Evolutionary conservation across 2,113 vertebrate genomes (phyloP).

Genomic region (Pantherophis guttatus): DNA sequence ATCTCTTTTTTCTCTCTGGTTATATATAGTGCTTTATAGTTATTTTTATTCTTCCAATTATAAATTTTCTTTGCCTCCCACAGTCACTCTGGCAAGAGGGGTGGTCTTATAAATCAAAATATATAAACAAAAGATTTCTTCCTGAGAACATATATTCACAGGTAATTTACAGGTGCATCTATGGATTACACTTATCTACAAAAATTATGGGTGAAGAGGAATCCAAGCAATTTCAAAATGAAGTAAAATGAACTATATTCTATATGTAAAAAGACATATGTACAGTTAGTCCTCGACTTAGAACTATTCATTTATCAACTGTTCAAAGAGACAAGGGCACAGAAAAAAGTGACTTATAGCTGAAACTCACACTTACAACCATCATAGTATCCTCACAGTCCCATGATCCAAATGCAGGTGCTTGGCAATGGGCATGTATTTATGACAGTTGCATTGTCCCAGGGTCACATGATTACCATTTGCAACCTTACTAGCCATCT

Average conservation of each 20-base stretch:
- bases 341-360: neutral
- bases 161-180: neutral
- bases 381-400: too few relatives aligned
- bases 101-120: neutral
- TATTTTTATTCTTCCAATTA: neutral
- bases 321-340: neutral
- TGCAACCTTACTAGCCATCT: neutral
- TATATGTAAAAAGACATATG: neutral
- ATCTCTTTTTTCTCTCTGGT: neutral
- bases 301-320: too few relatives aligned
- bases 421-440: too few relatives aligned
- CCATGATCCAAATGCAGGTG: too few relatives aligned
- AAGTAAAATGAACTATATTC: neutral
- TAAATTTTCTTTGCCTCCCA: neutral
- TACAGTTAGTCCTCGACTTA: neutral
- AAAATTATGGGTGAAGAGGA: neutral
- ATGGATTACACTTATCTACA: neutral
- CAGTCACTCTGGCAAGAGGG: neutral
- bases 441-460: too few relatives aligned
- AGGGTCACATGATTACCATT: too few relatives aligned
- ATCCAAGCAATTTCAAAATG: neutral
- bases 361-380: too few relatives aligned
- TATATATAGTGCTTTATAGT: neutral
- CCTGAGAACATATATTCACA: neutral
- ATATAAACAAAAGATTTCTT: neutral